Evolutionary conservation across 2,113 vertebrate species (phyloP), one percentile per base, ranked within the genome.

Genomic region (Cinclus cinclus): DNA sequence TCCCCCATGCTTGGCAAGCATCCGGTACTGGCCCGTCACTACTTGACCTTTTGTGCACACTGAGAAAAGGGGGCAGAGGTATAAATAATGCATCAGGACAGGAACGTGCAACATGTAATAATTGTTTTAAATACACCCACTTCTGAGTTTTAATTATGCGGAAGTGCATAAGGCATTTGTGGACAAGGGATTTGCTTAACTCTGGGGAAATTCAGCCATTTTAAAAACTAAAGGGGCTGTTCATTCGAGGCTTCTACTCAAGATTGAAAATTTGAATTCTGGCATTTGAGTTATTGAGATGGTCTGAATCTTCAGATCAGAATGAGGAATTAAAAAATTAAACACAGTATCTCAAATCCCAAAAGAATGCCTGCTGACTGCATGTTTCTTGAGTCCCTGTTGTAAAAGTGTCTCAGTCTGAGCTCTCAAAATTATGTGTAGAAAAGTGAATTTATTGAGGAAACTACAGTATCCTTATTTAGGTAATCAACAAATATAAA

Each of bases 21-120:
- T 98, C 59, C 99, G 98, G 98, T 99, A 99, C 91, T 98, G 98
- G 70, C 98, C 98, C 0, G 98, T 99, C 96, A 99, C 98, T 2
- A 99, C 99, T 94, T 99, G 99, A 41, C 98, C 99, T 97, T 99
- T 99, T 65, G 98, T 92, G 85, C 98, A 99, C 97, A 99, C 99
- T 99, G 95, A 10, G 86, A 52, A 94, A 89, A 69, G 21, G 96
- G 60, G 89, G 55, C 83, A 31, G 69, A 63, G 31, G 19, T 4
- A 68, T 6, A 95, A 93, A 77, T 60, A 83, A 81, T 41, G 78
- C 65, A 82, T 70, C 75, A 69, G 59, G 65, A 79, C 70, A 62
- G 56, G 55, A 83, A 67, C 2, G 3, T 8, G 27, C 56, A 33
- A 41, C 10, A 22, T 1, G 7, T 15, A 89, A 77, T 12, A 3